Conservation (phyloP, 2,797 vertebrate genomes). For the Muraenolepis orangiensis region DNA sequence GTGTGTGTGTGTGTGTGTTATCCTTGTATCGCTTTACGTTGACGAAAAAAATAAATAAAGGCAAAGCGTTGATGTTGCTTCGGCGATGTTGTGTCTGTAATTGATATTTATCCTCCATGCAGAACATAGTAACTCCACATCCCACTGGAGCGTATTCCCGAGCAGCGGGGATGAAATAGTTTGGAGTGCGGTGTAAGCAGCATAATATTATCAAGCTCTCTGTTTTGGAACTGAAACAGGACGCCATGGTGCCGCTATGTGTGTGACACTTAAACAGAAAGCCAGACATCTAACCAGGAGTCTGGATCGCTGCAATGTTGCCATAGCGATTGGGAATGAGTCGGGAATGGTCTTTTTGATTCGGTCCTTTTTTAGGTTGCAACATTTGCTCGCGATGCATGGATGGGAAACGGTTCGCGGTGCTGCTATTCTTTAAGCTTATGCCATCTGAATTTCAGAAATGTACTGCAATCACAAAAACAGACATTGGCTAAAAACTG, state of each 20-base stretch:
- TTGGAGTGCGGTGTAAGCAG: conserved; percentile 16
- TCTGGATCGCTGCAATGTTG: conserved; percentile 79
- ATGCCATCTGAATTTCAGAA: not conserved
- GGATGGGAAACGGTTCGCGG: no score
- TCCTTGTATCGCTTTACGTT: not conserved
- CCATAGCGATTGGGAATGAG: conserved; percentile 88
- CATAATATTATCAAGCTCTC: conserved; percentile 22
- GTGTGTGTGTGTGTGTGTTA: not conserved
- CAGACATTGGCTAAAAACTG: conserved; percentile 1
- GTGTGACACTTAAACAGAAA: conserved; percentile 58
- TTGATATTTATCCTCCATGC: not conserved
- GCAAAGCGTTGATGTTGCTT: not conserved
- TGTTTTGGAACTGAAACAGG: not conserved
- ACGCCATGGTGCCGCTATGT: conserved; percentile 38
- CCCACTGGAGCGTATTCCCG: conserved; percentile 15
- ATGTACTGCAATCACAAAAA: not conserved
- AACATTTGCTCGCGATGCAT: conserved; percentile 62
- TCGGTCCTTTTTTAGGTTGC: conserved; percentile 86
- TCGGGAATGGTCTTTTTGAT: conserved; percentile 87
- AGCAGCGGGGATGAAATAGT: conserved; percentile 30
- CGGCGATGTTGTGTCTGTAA: not conserved
- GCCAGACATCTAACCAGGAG: conserved; percentile 68
- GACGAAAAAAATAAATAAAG: not conserved
- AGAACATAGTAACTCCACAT: not conserved
- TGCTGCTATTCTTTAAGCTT: no score